Percentiles rank a stretch among this genome's conserved stretches.
These are phyloP conservation scores for Champsocephalus esox DNA, from an alignment of 2,797 vertebrate species.

Conservation along the genomic window DNA sequence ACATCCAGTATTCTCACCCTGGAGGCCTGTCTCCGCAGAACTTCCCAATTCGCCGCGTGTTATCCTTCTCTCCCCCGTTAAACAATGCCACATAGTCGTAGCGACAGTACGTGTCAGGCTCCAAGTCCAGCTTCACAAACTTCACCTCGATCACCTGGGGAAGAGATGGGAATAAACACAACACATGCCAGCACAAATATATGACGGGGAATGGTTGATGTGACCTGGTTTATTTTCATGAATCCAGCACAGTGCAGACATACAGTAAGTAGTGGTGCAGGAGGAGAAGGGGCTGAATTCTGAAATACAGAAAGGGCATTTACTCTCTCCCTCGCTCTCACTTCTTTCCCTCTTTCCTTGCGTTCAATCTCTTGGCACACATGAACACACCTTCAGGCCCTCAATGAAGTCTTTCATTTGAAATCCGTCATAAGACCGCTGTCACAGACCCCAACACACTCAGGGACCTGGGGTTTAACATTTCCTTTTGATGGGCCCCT, in stretches of 20 bases:
- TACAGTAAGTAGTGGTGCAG: conserved; percentile 16
- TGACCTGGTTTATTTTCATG: conserved; percentile 42
- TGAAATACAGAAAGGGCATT: conserved; percentile 72
- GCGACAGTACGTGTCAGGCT: conserved; percentile 90
- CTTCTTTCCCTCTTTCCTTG: conserved; percentile 55
- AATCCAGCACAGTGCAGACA: conserved; percentile 33
- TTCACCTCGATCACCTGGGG: conserved; percentile 89
- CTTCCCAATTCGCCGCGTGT: conserved; percentile 88
- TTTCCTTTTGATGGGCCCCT: conserved; percentile 54
- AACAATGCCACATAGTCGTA: conserved; percentile 94
- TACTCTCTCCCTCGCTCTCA: conserved; percentile 54
- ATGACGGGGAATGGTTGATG: background rate
- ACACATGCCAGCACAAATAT: conserved; percentile 25
- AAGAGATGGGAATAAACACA: background rate
- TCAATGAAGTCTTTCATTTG: conserved; percentile 84
- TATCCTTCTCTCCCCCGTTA: conserved; percentile 88
- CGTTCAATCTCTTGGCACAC: conserved; percentile 66
- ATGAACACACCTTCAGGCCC: conserved; percentile 49
- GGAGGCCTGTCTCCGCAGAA: conserved; percentile 90
- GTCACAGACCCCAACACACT: conserved; percentile 36
- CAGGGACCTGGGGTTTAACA: background rate
- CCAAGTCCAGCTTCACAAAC: conserved; percentile 92
- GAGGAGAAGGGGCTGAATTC: conserved; percentile 34
- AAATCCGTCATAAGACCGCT: conserved; percentile 42
- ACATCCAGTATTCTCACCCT: conserved; percentile 78